These are phyloP conservation scores for Megalops atlanticus DNA, from an alignment of 2,113 vertebrate genomes.

Conservation along the genomic window DNA sequence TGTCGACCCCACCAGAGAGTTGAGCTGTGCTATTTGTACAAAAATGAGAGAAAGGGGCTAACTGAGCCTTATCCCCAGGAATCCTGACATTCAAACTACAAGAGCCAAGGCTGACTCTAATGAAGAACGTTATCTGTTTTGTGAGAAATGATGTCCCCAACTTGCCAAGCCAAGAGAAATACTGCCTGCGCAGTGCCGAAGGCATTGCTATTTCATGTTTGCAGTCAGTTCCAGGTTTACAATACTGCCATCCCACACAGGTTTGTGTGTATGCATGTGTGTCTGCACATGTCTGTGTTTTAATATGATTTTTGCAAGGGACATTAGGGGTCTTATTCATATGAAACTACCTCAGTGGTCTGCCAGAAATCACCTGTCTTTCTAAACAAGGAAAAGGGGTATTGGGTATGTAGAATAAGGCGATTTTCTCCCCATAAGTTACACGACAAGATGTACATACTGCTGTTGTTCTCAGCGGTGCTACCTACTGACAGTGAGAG, in stretches of 20 bases:
- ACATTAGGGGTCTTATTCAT: not conserved
- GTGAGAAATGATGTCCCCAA: constrained; percentile 17
- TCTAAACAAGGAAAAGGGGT: too few relatives aligned
- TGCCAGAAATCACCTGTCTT: too few relatives aligned
- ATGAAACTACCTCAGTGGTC: not conserved
- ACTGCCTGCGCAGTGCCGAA: constrained; percentile 10
- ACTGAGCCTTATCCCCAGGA: not conserved
- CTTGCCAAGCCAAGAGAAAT: not conserved
- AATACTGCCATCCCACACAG: not conserved
- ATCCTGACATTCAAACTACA: constrained; percentile 1
- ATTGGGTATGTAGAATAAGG: too few relatives aligned
- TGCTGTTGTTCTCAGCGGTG: not conserved
- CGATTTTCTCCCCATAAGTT: not conserved
- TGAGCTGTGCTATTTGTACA: not conserved
- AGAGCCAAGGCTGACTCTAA: not conserved
- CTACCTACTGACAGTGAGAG: not conserved
- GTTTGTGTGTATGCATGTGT: not conserved
- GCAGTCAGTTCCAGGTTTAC: constrained; percentile 14
- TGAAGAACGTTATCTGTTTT: constrained; percentile 15
- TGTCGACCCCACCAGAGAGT: not conserved
- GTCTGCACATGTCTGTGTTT: not conserved
- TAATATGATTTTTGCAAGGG: not conserved
- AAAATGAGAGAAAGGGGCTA: not conserved
- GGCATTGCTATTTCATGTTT: not conserved
- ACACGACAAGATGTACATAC: not conserved